Evolutionary conservation across 2,888 invertebrate species (phyloP).

Genomic region (Dynastes tityus): DNA sequence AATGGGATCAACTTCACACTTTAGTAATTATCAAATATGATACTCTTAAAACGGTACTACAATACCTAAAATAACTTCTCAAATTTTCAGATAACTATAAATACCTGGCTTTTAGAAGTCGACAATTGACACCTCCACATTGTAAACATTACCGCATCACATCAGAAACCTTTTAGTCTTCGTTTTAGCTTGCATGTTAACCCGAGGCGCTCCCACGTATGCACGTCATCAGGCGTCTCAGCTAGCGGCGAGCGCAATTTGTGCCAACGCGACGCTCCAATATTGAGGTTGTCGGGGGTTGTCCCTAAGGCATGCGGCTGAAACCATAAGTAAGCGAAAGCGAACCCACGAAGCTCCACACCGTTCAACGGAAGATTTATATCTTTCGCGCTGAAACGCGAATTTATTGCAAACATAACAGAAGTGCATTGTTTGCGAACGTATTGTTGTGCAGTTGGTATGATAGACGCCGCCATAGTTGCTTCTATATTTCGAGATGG

Average conservation of each 20-base stretch:
- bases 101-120: background rate
- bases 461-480: no score
- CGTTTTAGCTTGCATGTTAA: background rate
- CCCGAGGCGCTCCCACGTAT: background rate
- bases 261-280: background rate
- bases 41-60: no score
- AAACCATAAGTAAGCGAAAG: slow-evolving; percentile 27
- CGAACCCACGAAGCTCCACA: background rate
- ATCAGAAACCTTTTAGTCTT: background rate
- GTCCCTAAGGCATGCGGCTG: slow-evolving; percentile 7
- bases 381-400: slow-evolving; percentile 24
- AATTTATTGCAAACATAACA: slow-evolving; percentile 25
- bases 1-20: no score
- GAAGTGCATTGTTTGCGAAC: slow-evolving; percentile 22
- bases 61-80: no score
- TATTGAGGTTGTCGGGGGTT: background rate
- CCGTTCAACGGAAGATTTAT: slow-evolving; percentile 17
- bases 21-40: no score
- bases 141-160: background rate
- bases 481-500: no score
- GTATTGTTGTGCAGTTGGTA: background rate
- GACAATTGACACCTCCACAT: background rate
- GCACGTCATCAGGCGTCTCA: background rate
- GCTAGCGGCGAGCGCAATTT: slow-evolving; percentile 21
- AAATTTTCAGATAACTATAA: no score